These are phyloP conservation scores for Nemapogon koenigi DNA, from an alignment of 2,888 invertebrate species.

Conservation along the genomic window DNA sequence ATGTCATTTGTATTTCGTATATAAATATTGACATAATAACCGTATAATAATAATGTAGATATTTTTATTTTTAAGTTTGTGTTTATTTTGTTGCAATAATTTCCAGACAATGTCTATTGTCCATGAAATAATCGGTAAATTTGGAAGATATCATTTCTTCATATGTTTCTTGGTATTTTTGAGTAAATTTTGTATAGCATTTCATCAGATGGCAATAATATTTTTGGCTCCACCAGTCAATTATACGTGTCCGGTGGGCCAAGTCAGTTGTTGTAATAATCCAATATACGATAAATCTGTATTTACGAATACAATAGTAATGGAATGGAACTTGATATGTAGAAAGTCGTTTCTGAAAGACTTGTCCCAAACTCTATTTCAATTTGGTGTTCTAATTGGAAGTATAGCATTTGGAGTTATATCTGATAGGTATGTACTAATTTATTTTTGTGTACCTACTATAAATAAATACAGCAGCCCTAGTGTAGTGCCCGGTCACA, in stretches of 20 bases:
- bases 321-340: slow-evolving; percentile 79
- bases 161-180: slow-evolving; percentile 20
- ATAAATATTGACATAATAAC: slow-evolving; percentile 2
- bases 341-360: slow-evolving; percentile 67
- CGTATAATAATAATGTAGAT: neutral
- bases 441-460: no score
- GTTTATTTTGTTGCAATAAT: no score
- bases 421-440: slow-evolving; percentile 78
- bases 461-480: no score
- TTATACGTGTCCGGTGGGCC: slow-evolving; percentile 27
- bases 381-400: slow-evolving; percentile 75
- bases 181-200: slow-evolving; percentile 28
- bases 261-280: slow-evolving; percentile 48
- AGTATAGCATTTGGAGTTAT: slow-evolving; percentile 74
- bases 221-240: slow-evolving; percentile 28
- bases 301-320: slow-evolving; percentile 72
- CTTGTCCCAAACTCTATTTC: slow-evolving; percentile 74
- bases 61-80: no score
- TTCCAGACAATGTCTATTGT: no score
- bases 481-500: no score
- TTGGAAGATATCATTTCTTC: slow-evolving; percentile 27
- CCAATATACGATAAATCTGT: slow-evolving; percentile 66
- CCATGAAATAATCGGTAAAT: slow-evolving; percentile 21
- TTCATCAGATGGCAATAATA: slow-evolving; percentile 29
- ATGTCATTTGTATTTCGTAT: neutral